Evolutionary conservation across 2,888 invertebrate species (phyloP).

Genomic region (Apamea crenata): DNA sequence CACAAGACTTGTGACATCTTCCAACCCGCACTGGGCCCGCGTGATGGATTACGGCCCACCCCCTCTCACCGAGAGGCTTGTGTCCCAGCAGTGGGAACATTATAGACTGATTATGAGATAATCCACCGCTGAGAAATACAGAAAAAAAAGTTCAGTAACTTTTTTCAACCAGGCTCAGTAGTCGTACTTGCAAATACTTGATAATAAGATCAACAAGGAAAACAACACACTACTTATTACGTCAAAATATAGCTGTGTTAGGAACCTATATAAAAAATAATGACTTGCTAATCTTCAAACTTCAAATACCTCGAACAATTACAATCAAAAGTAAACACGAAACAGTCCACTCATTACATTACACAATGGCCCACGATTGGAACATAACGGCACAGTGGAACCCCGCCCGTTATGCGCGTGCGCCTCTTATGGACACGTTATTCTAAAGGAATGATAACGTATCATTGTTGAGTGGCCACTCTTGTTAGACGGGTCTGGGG

Average conservation of each 20-base stretch:
- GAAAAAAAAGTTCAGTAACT: too few relatives aligned
- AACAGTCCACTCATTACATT: slow-evolving; percentile 19
- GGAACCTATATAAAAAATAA: neutral
- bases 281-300: neutral
- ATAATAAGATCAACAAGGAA: too few relatives aligned
- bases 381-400: slow-evolving; percentile 40
- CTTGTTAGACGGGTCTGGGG: slow-evolving; percentile 11
- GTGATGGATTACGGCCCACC: too few relatives aligned
- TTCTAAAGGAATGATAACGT: slow-evolving; percentile 29
- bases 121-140: too few relatives aligned
- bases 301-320: neutral
- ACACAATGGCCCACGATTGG: slow-evolving; percentile 39
- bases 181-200: neutral
- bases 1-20: too few relatives aligned
- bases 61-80: too few relatives aligned
- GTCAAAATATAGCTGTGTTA: neutral
- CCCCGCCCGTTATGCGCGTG: slow-evolving; percentile 40
- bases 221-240: neutral
- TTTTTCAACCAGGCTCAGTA: too few relatives aligned
- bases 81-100: too few relatives aligned
- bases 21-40: too few relatives aligned
- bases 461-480: slow-evolving; percentile 14
- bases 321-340: slow-evolving; percentile 16
- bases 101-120: too few relatives aligned
- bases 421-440: slow-evolving; percentile 42